These are phyloP conservation scores for Rhabdornis inornatus DNA, from an alignment of 2,113 vertebrate genomes.

Conservation along the genomic window DNA sequence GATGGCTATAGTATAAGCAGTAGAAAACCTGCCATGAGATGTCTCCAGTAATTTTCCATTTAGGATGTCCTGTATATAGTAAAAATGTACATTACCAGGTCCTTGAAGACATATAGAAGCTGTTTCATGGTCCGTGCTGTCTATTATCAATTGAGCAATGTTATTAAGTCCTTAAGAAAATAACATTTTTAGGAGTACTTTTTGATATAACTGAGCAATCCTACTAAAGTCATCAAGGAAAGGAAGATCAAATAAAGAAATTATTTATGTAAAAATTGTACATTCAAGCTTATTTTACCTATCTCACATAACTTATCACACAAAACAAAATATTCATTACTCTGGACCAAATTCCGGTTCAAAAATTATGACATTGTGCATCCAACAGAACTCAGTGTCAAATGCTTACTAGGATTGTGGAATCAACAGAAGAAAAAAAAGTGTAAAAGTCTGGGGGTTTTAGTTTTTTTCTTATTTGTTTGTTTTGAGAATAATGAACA, in stretches of 20 bases:
- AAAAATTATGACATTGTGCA: background rate
- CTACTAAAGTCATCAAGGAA: background rate
- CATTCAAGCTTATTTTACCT: background rate
- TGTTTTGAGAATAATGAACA: background rate
- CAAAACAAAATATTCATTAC: background rate
- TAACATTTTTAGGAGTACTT: background rate
- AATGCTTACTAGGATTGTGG: background rate
- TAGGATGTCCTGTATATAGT: background rate
- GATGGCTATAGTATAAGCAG: background rate
- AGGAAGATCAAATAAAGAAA: background rate
- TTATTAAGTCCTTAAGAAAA: slow-evolving; percentile 6
- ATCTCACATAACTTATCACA: background rate
- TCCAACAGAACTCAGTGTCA: background rate
- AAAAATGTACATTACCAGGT: background rate
- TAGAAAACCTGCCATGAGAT: background rate
- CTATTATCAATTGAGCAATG: background rate
- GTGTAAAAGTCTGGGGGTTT: fast-evolving
- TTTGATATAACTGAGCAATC: background rate
- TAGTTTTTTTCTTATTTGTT: background rate
- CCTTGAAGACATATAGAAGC: background rate
- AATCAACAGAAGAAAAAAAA: background rate
- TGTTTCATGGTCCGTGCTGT: background rate
- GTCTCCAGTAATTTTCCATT: slow-evolving; percentile 10
- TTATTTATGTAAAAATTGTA: background rate
- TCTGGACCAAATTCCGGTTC: background rate